A percentile compares a stretch with the other conserved stretches of the same genome.
These are phyloP conservation scores for Philereme vetulata DNA, from an alignment of 2,888 invertebrate genomes.

Conservation along the genomic window DNA sequence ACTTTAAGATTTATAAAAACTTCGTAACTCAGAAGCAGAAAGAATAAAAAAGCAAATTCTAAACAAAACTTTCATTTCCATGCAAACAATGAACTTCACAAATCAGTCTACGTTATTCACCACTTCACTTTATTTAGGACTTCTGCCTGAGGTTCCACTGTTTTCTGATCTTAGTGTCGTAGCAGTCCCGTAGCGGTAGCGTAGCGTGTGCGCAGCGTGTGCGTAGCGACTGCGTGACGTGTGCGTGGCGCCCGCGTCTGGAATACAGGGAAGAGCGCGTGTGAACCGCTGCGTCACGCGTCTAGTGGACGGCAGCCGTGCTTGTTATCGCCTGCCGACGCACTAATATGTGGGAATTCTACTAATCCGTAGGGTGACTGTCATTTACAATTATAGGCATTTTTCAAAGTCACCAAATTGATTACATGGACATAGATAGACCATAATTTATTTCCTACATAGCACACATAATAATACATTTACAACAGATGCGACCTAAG, in stretches of 20 bases:
- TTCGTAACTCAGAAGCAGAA: slow-evolving; percentile 2
- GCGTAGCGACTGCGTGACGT: slow-evolving; percentile 3
- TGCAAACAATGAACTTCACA: slow-evolving; percentile 21
- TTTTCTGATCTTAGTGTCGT: neutral
- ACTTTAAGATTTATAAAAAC: neutral
- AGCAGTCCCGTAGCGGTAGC: slow-evolving; percentile 1
- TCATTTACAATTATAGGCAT: neutral
- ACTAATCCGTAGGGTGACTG: slow-evolving; percentile 14
- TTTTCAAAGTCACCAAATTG: neutral
- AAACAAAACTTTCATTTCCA: slow-evolving; percentile 34
- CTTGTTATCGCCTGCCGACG: slow-evolving; percentile 24
- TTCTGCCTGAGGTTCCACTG: neutral
- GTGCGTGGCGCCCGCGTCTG: slow-evolving; percentile 12
- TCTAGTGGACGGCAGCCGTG: slow-evolving; percentile 11
- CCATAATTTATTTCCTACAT: no score
- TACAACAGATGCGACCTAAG: no score
- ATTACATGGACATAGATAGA: no score
- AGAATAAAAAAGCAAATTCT: slow-evolving; percentile 30
- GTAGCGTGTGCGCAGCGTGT: slow-evolving; percentile 3
- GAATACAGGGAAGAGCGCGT: slow-evolving; percentile 38
- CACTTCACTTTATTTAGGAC: neutral
- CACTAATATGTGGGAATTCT: slow-evolving; percentile 33
- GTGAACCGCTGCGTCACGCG: slow-evolving; percentile 60
- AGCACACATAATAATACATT: no score
- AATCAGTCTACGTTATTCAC: slow-evolving; percentile 5